Evolutionary conservation across 2,797 vertebrate genomes (phyloP).

Genomic region (Leptoclinus maculatus): DNA sequence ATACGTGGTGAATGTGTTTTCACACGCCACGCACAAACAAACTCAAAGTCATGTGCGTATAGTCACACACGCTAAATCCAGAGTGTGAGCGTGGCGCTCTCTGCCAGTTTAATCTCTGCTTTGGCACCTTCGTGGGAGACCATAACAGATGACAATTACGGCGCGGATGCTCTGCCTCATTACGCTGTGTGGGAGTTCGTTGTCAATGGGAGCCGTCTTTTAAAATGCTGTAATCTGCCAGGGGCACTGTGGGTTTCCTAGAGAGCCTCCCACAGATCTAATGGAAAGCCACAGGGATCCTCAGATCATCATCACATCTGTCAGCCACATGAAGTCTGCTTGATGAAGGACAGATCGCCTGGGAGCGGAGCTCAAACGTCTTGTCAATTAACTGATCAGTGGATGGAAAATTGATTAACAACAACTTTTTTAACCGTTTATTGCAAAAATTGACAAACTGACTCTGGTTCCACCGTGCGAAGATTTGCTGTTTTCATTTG

Average conservation of each 20-base stretch:
- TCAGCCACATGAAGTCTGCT: constrained; percentile 13
- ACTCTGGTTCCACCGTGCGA: neutral
- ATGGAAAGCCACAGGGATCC: constrained; percentile 50
- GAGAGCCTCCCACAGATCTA: constrained; percentile 52
- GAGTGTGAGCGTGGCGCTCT: constrained; percentile 23
- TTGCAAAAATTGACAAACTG: neutral
- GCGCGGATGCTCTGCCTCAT: constrained; percentile 66
- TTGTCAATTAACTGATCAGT: neutral
- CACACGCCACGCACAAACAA: constrained; percentile 15
- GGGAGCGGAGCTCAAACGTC: neutral
- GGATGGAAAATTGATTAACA: neutral
- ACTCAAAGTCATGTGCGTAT: constrained; percentile 8
- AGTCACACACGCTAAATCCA: constrained; percentile 3
- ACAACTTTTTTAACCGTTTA: too few species aligned
- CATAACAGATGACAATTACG: constrained; percentile 58
- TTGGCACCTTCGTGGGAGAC: constrained; percentile 43
- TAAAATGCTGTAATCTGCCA: constrained; percentile 55
- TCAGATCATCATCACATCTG: constrained; percentile 45
- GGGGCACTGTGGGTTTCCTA: constrained; percentile 27
- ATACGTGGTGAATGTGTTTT: constrained; percentile 42
- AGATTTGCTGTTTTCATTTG: neutral
- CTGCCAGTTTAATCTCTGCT: constrained; percentile 46
- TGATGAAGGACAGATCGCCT: neutral
- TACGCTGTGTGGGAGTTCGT: constrained; percentile 46
- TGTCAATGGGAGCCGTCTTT: constrained; percentile 45